phyloP scores from a whole-genome alignment of 1,140 invertebrate genomes.

The Eubasilissa regina region DNA sequence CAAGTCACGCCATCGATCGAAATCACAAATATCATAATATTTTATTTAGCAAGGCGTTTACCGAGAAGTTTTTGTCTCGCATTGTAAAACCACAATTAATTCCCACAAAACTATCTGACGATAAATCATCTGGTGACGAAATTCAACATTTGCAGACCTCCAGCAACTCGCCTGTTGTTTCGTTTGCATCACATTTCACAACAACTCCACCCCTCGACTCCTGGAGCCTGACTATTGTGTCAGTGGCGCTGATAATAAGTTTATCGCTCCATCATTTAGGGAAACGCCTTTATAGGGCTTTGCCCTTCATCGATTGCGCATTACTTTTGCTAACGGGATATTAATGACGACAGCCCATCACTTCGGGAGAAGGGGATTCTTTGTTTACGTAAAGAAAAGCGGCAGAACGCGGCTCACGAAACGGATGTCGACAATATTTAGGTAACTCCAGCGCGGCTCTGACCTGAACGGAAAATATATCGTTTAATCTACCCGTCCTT shows the following conservation, averaged over 20 bases:
- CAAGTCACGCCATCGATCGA: background rate
- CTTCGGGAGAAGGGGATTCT: constrained; percentile 16
- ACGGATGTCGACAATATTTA: constrained; percentile 18
- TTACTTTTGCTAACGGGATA: constrained; percentile 45
- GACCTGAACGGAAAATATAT: constrained; percentile 15
- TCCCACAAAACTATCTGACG: constrained; percentile 6
- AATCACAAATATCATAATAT: background rate
- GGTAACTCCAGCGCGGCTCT: constrained; percentile 12
- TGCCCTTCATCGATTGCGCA: constrained; percentile 38
- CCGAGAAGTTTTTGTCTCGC: background rate
- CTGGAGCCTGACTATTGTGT: constrained; percentile 20
- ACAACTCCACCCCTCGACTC: background rate
- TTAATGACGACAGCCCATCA: constrained; percentile 47
- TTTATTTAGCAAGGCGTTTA: background rate
- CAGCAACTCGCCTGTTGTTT: background rate
- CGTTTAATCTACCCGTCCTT: constrained; percentile 13
- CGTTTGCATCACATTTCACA: background rate
- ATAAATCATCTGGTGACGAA: constrained; percentile 12
- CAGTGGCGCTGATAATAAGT: constrained; percentile 45
- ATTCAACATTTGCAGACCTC: background rate
- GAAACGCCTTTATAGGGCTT: constrained; percentile 28
- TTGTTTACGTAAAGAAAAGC: constrained; percentile 18
- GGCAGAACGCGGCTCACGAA: background rate
- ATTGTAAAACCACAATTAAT: constrained; percentile 11
- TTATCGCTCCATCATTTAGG: constrained; percentile 51